Base-by-base conservation (phyloP, 2,113 vertebrate species). In the Oxyura jamaicensis region DNA sequence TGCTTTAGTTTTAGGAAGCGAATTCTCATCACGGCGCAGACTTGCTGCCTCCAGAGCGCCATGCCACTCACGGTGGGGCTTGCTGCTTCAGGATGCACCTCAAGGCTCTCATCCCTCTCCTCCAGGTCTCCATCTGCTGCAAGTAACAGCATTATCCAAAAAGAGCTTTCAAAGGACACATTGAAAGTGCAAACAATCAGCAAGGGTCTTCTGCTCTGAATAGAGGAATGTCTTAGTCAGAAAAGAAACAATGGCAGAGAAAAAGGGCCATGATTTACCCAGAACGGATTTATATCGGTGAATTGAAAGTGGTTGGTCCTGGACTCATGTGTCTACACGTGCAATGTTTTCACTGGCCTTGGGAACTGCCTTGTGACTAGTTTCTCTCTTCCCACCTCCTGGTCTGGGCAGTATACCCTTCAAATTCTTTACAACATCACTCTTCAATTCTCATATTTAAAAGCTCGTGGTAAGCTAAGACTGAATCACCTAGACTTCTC, bases 41-140 rank as follows among this genome's bases (percentile, higher is more conserved):
- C 98, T 96, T 99, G 99, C 96, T 98, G 99, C 90, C 97, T 97
- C 99, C 99, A 99, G 65, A 99, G 98, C 2, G 95, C 90, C 52
- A 96, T 96, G 83, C 97, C 97, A 0, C 95, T 92, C 78, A 97
- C 66, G 1, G 94, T 31, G 9, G 94, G 86, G 0, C 81, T 95
- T 21, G 86, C 96, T n/a, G 79, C 73, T 33, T 98, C 98, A 0
- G 98, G 97, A 81, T 98, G 96, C 8, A 88, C 90, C 3, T 96
- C 93, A 21, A 96, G 83, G 68, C 76, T 95, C 67, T 98, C 97
- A n/a, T 99, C 98, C 2, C 62, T 93, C 58, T 98, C 98, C 25
- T 97, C 97, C 0, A 96, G 52, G 13, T 98, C 98, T 17, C 96
- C 93, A 0, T 96, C 97, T 74, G 98, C 98, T n/a, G 72, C 3